Base-by-base conservation (phyloP, 2,113 vertebrate genomes). In the Eubucco bourcierii region DNA sequence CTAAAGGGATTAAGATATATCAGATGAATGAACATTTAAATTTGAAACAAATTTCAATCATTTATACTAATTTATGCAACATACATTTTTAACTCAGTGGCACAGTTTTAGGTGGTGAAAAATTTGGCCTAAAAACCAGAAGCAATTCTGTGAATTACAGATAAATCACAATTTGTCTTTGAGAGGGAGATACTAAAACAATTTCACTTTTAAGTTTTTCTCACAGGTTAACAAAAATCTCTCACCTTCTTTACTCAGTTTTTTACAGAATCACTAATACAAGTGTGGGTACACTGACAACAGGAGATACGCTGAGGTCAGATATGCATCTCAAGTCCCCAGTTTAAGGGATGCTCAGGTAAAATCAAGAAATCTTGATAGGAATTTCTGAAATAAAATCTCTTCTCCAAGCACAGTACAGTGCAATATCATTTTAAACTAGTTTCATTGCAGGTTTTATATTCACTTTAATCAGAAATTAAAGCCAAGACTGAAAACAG, bases 401-500 rank as follows among this genome's bases (percentile, higher is more conserved):
- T 71, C 80, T 90, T 59, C 20, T 88, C 52, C 37, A 65, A 55
- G 50, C 59, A 25, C 41, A 58, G 63, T 76, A 31, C 6, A 59
- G 27, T 55, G 23, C 34, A 65, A 63, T 76, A 31, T 5, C 55
- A 24, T 50, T 94, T 80, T 63, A 61, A 34, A 15, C 66, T 74
- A 50, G 6, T 94, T 93, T 90, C 55, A 46, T 72, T 91, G 70
- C 25, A 50, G 24, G 20, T 78, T 94, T 95, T 91, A 37, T 37
- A 67, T 61, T 86, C 53, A 60, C 15, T 90, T 95, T 65, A 86
- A 81, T 63, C 59, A 93, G 58, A 92, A 93, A 91, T 61, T 24
- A 90, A 91, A 86, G 61, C 13, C 41, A 77, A 80, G 46, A 67
- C 31, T 60, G 52, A 70, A 90, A 84, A 68, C 1, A 10, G 9